Base-by-base conservation (phyloP, 2,113 vertebrate genomes). In the Chaetura pelagica region DNA sequence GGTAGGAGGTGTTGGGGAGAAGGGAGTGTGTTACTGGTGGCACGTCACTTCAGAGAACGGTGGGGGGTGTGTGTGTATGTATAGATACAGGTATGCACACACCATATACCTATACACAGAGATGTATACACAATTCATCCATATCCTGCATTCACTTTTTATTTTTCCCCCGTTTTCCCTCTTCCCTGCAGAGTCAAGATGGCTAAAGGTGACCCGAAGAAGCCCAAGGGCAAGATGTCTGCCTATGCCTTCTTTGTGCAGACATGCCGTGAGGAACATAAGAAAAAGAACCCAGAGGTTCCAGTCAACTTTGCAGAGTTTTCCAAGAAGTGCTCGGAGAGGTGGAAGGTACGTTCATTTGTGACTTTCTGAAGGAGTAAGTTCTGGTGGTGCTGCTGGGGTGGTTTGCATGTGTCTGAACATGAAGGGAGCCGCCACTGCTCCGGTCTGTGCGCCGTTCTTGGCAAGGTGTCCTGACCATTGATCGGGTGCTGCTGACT, bases 161-260 rank as follows among this genome's bases (percentile, higher is more conserved):
- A 8, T 16, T 29, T 27, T 49, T 38, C 4, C 2, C 21, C 20
- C 26, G 4, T n/a, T 24, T 8, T 22, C 1, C 6, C 4, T 42
- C 15, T 72, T 81, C 15, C 10, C 61, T 71, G 1, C 64, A 98
- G 93, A 98, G 78, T 96, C 88, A 98, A 84, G 75, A 99, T 99
- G 99, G 99, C 98, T 96, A 99, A 99, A 98, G 98, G 98, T 86
- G 99, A 99, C 85, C 99, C 99, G 58, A 99, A 98, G 97, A 99
- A 99, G 97, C 99, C 99, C 79, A 99, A 99, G 91, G 98, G 98
- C 97, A 99, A 98, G 97, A 99, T 99, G 99, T 99, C 99, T 84
- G 98, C 98, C 32, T 99, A 99, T 90, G 99, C 98, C 83, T 99
- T 98, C 97, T 99, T 99, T 82, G 98, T 99, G 96, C 98, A 99